Evolutionary conservation across 1,140 invertebrate genomes (phyloP).

Genomic region (Hyles vespertilio): DNA sequence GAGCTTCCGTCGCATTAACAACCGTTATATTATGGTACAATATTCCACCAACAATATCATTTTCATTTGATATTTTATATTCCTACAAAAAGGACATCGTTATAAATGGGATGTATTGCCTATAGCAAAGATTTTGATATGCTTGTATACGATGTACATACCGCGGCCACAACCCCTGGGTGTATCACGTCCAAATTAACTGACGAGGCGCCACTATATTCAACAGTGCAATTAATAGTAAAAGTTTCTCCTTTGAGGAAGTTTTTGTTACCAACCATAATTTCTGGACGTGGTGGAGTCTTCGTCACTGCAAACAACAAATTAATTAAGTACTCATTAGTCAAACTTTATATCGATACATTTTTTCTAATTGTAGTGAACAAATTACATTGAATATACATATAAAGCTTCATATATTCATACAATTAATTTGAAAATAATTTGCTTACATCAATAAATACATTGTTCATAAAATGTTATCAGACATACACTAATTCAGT

Average conservation of each 20-base stretch:
- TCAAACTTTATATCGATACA: no score
- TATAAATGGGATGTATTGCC: no score
- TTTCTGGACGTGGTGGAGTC: constrained; percentile 33
- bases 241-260: constrained; percentile 56
- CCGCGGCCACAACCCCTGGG: constrained; percentile 10
- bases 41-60: constrained; percentile 30
- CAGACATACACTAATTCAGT: no score
- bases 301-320: constrained; percentile 15
- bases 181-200: constrained; percentile 34
- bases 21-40: constrained; percentile 48
- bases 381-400: no score
- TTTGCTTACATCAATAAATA: no score
- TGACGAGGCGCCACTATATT: constrained; percentile 34
- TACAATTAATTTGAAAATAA: no score
- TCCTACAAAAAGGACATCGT: no score
- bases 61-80: constrained; percentile 31
- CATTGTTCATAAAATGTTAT: no score
- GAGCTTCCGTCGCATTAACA: constrained; percentile 37
- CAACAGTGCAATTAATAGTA: constrained; percentile 35
- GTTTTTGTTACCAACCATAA: constrained; percentile 19
- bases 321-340: background rate
- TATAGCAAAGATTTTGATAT: no score
- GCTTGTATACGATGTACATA: no score
- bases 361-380: no score
- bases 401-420: no score